phyloP scores from a whole-genome alignment of 2,888 invertebrate genomes.

The Andrena chrysosceles region DNA sequence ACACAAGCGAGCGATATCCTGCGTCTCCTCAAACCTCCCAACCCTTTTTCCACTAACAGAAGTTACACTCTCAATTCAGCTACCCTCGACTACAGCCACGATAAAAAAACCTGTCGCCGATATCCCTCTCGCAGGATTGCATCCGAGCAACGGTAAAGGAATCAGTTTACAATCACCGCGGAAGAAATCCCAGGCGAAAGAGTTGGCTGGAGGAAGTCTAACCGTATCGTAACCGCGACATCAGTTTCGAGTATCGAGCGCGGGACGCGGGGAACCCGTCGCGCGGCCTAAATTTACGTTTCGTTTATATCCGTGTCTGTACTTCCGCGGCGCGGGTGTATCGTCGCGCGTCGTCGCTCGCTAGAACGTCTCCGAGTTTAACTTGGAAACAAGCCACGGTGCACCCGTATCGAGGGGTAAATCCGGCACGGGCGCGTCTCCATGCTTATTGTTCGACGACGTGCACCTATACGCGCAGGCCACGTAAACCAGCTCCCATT shows the following conservation, averaged over 20 bases:
- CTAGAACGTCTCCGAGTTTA: slow-evolving; percentile 66
- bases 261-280: neutral
- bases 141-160: neutral
- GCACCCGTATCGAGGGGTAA: slow-evolving; percentile 51
- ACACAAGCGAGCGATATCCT: no score
- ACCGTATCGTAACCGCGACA: neutral
- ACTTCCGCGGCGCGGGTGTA: slow-evolving; percentile 28
- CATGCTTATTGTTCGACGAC: slow-evolving; percentile 57
- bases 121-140: neutral
- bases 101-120: no score
- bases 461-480: slow-evolving; percentile 15
- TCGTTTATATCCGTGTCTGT: slow-evolving; percentile 57
- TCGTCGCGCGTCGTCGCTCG: slow-evolving; percentile 45
- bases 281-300: slow-evolving; percentile 57
- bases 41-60: no score
- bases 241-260: slow-evolving; percentile 3
- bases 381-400: slow-evolving; percentile 71
- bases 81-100: no score
- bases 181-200: neutral
- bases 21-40: no score
- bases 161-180: neutral
- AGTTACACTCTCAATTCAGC: no score
- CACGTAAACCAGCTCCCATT: neutral
- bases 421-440: slow-evolving; percentile 37
- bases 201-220: neutral